Evolutionary conservation across 2,797 vertebrate species (phyloP).

Genomic region (Kryptopterus vitreolus): DNA sequence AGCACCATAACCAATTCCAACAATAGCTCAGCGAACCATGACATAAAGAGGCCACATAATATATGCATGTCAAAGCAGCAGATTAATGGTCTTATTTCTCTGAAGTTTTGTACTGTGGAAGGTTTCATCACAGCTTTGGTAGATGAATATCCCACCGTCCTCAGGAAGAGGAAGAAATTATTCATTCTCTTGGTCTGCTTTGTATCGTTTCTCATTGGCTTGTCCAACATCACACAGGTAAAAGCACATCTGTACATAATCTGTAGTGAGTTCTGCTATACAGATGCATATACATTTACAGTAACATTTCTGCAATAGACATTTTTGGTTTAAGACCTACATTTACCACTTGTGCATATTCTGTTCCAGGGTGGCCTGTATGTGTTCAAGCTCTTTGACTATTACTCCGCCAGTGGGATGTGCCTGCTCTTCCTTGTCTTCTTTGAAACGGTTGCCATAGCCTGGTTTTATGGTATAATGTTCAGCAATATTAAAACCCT

Average conservation of each 20-base stretch:
- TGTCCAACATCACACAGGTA: constrained; percentile 94
- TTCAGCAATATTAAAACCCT: background rate
- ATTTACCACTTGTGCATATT: background rate
- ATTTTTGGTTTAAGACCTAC: background rate
- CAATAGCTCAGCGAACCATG: background rate
- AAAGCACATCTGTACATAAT: background rate
- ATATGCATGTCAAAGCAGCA: background rate
- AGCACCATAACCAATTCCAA: background rate
- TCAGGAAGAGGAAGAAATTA: constrained; percentile 86
- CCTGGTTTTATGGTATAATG: constrained; percentile 87
- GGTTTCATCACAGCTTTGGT: constrained; percentile 90
- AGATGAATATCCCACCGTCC: constrained; percentile 83
- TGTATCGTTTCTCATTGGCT: constrained; percentile 85
- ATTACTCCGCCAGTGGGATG: constrained; percentile 94
- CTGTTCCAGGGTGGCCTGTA: constrained; percentile 83
- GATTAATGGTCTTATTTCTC: background rate
- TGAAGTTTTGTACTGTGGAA: constrained; percentile 90
- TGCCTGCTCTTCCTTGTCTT: constrained; percentile 90
- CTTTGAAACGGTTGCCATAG: constrained; percentile 89
- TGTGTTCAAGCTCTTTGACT: constrained; percentile 92
- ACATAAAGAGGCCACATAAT: background rate
- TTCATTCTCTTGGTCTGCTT: constrained; percentile 87
- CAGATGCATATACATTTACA: too few relatives aligned
- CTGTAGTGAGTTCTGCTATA: background rate
- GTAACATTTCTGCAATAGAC: background rate